Base-by-base conservation (phyloP, 2,797 vertebrate species). In the Epinephelus awoara region DNA sequence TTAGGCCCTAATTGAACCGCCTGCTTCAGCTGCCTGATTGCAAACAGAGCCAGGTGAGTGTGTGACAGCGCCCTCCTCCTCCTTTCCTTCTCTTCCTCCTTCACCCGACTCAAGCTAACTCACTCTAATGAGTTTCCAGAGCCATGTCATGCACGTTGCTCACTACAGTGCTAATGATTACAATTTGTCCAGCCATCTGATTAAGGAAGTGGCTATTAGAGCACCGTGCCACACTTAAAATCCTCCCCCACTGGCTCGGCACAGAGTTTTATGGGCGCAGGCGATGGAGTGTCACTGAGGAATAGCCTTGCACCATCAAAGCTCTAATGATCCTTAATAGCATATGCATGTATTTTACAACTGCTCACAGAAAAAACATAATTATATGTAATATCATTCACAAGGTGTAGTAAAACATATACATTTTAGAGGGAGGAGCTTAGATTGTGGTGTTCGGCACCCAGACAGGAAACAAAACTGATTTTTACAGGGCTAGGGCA, bases 251-350 rank as follows among this genome's bases (percentile, higher is more conserved):
- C 87, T 58, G 68, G 82, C 80, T 78, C 40, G 50, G 65, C 63
- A 56, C 42, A 29, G 40, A 68, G 67, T 86, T 94, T 95, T 93
- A 95, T 89, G 77, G 74, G 85, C 54, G 51, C 84, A 84, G 80
- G 73, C 85, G 77, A 93, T 90, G 87, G 90, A 90, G 91, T 90
- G 90, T 91, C 93, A 91, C 85, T 71, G 85, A 88, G 90, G 91
- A 92, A 90, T 85, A 83, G 84, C 85, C 79, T 83, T 77, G 68
- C 79, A 52, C 77, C 85, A 91, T 83, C 86, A 81, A 90, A 85
- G 82, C 85, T 82, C 77, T 92, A 94, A 94, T 91, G 92, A 91
- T 90, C 85, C 89, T 80, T 86, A 90, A 91, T 90, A 86, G 80
- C 84, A 84, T 74, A 88, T 91, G 86, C 84, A 73, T 85, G 67